Percentiles rank a stretch among this genome's conserved stretches.
phyloP scores from a whole-genome alignment of 2,888 invertebrate species.

The Blastobasis lacticolella region DNA sequence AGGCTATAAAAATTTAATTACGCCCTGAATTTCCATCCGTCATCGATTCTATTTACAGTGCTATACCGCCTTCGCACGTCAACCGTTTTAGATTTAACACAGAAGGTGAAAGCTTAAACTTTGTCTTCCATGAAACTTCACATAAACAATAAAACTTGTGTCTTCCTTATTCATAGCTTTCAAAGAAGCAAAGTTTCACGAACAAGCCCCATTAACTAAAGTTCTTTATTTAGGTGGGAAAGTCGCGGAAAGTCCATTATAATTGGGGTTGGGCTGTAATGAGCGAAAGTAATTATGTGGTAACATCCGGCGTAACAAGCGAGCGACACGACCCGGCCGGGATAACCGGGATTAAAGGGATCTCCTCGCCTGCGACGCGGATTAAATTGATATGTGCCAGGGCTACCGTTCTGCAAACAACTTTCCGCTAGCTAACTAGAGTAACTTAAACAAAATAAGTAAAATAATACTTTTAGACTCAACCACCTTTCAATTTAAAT shows the following conservation, averaged over 20 bases:
- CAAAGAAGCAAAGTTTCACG: neutral
- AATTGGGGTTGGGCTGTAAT: conserved; percentile 37
- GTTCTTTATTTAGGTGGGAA: conserved; percentile 13
- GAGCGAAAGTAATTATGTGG: conserved; percentile 62
- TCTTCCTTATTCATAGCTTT: too few relatives aligned
- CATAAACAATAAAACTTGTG: too few relatives aligned
- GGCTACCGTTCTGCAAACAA: neutral
- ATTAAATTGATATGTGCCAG: conserved; percentile 66
- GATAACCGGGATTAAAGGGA: conserved; percentile 53
- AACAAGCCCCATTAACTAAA: conserved; percentile 16
- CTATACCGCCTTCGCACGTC: too few relatives aligned
- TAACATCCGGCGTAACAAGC: conserved; percentile 54
- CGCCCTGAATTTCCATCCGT: conserved; percentile 4
- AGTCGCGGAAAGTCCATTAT: conserved; percentile 26
- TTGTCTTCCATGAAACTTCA: too few relatives aligned
- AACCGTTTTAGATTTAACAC: too few relatives aligned
- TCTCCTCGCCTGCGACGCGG: conserved; percentile 50
- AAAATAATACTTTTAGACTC: too few relatives aligned
- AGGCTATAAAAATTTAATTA: conserved; percentile 8
- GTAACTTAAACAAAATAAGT: neutral
- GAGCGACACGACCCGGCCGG: conserved; percentile 40
- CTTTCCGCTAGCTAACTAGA: neutral
- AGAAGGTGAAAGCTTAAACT: too few relatives aligned
- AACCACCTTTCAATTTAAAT: too few relatives aligned
- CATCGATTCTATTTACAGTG: neutral